Evolutionary conservation across 2,888 invertebrate genomes (phyloP).

Genomic region (Erannis defoliaria): DNA sequence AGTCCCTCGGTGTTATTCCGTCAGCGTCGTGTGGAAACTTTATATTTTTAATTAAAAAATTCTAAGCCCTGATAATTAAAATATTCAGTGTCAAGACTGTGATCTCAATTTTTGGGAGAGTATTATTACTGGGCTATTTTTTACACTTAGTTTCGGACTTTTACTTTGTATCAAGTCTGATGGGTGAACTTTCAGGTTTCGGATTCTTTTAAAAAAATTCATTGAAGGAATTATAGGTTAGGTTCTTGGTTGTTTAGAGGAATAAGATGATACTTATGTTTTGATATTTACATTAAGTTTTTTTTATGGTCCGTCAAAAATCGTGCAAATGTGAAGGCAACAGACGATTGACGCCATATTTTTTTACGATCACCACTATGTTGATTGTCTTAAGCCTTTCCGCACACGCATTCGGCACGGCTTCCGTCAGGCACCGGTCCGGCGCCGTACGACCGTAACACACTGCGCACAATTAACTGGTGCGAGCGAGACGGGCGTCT

Average conservation of each 20-base stretch:
- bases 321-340: too few species aligned
- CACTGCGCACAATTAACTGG: too few species aligned
- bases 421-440: too few species aligned
- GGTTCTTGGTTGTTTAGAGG: not conserved
- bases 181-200: constrained; percentile 3
- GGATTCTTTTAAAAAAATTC: not conserved
- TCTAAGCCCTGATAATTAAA: constrained; percentile 49
- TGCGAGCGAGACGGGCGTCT: too few species aligned
- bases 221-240: not conserved
- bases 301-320: too few species aligned
- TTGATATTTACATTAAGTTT: not conserved
- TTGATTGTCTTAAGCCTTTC: too few species aligned
- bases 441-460: too few species aligned
- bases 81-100: constrained; percentile 36
- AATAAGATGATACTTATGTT: not conserved
- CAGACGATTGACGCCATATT: too few species aligned
- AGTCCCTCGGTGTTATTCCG: constrained; percentile 41
- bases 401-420: too few species aligned
- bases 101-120: constrained; percentile 34
- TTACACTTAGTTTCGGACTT: constrained; percentile 20
- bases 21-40: constrained; percentile 46
- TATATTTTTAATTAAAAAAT: constrained; percentile 50
- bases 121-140: constrained; percentile 30
- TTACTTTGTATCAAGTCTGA: constrained; percentile 5
- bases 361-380: too few species aligned